Conservation (phyloP, 2,113 vertebrate species). For the Xenopus laevis region DNA sequence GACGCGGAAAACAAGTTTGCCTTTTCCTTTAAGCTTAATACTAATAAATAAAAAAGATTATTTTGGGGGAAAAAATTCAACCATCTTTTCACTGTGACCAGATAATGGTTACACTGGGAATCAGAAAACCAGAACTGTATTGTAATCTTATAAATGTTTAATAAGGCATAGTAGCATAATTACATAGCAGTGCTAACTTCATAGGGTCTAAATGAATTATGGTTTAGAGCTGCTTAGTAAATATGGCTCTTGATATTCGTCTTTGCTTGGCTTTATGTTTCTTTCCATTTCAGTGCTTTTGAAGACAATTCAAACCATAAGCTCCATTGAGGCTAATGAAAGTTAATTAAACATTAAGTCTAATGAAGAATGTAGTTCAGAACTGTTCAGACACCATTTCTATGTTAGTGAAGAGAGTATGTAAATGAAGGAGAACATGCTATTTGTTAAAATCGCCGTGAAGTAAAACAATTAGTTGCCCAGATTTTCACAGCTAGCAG, state of each 20-base stretch:
- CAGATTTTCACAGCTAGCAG: neutral
- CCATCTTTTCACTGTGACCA: neutral
- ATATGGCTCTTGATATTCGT: neutral
- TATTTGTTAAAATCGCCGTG: neutral
- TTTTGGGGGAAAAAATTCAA: too few relatives aligned
- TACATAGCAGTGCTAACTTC: neutral
- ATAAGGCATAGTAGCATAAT: conserved; percentile 20
- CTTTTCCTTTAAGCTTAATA: too few relatives aligned
- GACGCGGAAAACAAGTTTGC: too few relatives aligned
- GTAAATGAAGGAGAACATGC: neutral
- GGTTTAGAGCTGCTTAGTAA: neutral
- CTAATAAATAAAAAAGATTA: too few relatives aligned
- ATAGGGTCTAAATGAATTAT: neutral
- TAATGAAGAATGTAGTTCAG: neutral
- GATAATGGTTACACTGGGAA: conserved; percentile 44
- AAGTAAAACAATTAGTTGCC: neutral
- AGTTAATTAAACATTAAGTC: conserved; percentile 19
- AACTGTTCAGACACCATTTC: neutral
- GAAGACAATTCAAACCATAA: neutral
- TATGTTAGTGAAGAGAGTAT: neutral
- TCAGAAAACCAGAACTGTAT: neutral
- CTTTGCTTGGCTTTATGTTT: neutral
- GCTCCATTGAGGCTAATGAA: neutral
- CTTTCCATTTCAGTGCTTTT: neutral
- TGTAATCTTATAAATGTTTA: conserved; percentile 13